Base-by-base conservation (phyloP, 1,140 invertebrate genomes). In the Lordiphosa clarofinis region DNA sequence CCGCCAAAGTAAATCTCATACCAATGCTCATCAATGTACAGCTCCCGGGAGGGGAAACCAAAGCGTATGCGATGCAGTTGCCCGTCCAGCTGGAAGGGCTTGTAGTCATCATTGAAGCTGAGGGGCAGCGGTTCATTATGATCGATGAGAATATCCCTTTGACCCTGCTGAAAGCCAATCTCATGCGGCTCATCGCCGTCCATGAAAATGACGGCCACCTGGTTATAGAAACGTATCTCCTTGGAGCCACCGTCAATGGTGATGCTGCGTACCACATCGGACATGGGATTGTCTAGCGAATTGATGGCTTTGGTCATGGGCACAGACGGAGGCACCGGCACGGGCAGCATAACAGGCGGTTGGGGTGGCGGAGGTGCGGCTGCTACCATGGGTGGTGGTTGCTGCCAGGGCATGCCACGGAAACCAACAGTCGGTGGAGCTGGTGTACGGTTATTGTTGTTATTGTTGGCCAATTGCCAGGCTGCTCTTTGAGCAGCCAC, bases 1-100 rank as follows among this genome's bases (percentile, higher is more conserved):
- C 97, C 97, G 46, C 97, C 97, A 89, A 99, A 98, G 68, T 94
- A 95, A 81, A 96, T 95, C 79, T 97, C 95, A 74, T 96, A 97
- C 91, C 94, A 95, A 28, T 92, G 91, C 12, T 94, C 94, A 88
- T 99, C 95, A 21, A 99, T 93, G 67, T 94, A 97, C 1, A 99
- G 90, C 88, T 99, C 97, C 49, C 96, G 91, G 0, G 96, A 97
- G 0, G 97, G 97, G 13, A 94, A 95, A 33, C 98, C 98, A 60
- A 99, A 94, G 69, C 94, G 92, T 28, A 99, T 94, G 57, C 93
- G 92, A 82, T 95, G 94, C 5, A 92, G 87, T 87, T 92, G 90
- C 4, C 94, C 94, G 62, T 94, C 93, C 11, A 95, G 91, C 5
- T 92, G 90, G 24, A 95, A 92, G 57, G 94, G 92, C 66, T 92